These are phyloP conservation scores for Pongo pygmaeus DNA, from an alignment of 2,113 vertebrate genomes.

Conservation along the genomic window DNA sequence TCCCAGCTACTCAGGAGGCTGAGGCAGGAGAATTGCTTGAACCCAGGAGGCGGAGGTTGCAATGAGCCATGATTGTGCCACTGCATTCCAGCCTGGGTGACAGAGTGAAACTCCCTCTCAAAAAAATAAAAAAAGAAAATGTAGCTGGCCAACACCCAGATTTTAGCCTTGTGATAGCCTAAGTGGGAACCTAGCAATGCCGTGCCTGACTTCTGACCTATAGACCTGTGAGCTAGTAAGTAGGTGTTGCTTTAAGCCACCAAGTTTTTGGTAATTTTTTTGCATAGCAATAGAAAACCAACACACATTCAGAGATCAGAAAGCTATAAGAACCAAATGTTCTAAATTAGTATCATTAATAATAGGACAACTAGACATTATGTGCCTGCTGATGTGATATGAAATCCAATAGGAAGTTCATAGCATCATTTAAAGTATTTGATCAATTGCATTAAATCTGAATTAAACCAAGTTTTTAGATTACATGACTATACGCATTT, in stretches of 20 bases:
- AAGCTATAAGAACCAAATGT: background rate
- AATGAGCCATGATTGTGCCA: too few relatives aligned
- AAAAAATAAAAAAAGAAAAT: too few relatives aligned
- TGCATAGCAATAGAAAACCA: background rate
- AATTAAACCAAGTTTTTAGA: conserved; percentile 35
- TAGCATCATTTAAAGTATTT: conserved; percentile 3
- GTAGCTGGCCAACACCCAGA: too few relatives aligned
- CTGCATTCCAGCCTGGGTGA: too few relatives aligned
- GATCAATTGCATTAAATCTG: background rate
- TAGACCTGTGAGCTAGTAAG: too few relatives aligned
- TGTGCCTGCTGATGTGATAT: background rate
- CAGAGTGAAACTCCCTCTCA: too few relatives aligned
- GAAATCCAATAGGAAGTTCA: background rate
- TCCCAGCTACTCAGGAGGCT: too few relatives aligned
- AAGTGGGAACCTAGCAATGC: too few relatives aligned
- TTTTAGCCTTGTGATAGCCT: too few relatives aligned
- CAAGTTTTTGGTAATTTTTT: background rate
- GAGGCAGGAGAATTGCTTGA: too few relatives aligned
- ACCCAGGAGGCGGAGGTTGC: too few relatives aligned
- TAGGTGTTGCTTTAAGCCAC: background rate
- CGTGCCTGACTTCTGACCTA: too few relatives aligned
- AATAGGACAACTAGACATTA: background rate
- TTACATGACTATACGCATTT: background rate
- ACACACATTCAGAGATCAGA: background rate
- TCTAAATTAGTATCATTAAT: conserved; percentile 19